phyloP scores from a whole-genome alignment of 2,113 vertebrate genomes.

The Chamaea fasciata region DNA sequence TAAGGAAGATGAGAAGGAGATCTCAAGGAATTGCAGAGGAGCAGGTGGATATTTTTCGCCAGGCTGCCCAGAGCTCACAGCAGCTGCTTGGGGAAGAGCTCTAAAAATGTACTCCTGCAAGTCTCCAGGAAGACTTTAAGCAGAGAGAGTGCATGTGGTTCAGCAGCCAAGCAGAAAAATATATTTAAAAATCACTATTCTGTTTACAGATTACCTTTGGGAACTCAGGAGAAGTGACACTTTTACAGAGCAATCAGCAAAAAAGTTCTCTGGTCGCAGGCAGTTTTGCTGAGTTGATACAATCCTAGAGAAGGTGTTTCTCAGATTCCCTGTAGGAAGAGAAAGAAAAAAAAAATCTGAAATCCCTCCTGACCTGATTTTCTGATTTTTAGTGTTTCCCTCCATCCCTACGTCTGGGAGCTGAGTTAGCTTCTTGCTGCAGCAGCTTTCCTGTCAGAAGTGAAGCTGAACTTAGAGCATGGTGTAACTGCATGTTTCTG shows the following conservation, averaged over 20 bases:
- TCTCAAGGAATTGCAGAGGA: neutral
- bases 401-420: neutral
- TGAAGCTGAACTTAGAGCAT: neutral
- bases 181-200: constrained; percentile 49
- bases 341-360: neutral
- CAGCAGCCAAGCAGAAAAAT: constrained; percentile 53
- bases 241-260: constrained; percentile 42
- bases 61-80: neutral
- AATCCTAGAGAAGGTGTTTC: neutral
- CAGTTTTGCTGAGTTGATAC: constrained; percentile 39
- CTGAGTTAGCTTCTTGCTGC: neutral
- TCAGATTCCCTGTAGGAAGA: neutral
- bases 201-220: constrained; percentile 62
- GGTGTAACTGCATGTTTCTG: neutral
- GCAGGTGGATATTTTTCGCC: neutral
- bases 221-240: neutral
- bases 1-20: neutral
- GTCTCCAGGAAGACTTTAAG: neutral
- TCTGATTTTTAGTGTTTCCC: neutral
- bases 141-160: neutral
- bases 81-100: neutral
- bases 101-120: neutral
- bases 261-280: constrained; percentile 40
- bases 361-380: neutral
- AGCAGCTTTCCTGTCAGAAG: neutral